These are phyloP conservation scores for Lophius americanus DNA, from an alignment of 2,797 vertebrate species.

Conservation along the genomic window DNA sequence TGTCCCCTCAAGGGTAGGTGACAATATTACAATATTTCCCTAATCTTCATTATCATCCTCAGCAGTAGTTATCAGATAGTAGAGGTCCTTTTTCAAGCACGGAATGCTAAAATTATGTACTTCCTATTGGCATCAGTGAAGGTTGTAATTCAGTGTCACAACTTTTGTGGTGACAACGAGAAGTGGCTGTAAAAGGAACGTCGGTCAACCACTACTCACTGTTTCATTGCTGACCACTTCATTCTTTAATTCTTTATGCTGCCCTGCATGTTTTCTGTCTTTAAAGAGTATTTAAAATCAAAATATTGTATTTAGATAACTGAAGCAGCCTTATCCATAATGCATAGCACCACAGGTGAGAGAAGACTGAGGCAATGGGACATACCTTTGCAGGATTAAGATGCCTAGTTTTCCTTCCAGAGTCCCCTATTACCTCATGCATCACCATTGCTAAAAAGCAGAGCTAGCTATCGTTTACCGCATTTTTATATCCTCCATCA, in stretches of 20 bases:
- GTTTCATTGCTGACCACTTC: neutral
- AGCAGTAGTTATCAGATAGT: no score
- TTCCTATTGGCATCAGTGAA: no score
- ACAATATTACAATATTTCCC: no score
- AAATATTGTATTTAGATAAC: conserved; percentile 7
- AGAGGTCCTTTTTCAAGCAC: no score
- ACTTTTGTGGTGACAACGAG: no score
- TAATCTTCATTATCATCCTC: no score
- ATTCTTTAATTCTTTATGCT: neutral
- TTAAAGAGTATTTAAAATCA: conserved; percentile 23
- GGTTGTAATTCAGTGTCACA: no score
- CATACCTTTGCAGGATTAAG: conserved; percentile 15
- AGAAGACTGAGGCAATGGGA: conserved; percentile 1
- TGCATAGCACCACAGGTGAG: neutral
- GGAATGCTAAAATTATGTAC: no score
- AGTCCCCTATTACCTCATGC: neutral
- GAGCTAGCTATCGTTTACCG: conserved; percentile 54
- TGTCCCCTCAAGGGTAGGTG: conserved; percentile 93
- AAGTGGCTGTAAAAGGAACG: neutral
- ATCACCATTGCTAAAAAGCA: conserved; percentile 12
- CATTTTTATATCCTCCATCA: conserved; percentile 40
- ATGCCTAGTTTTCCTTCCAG: conserved; percentile 15
- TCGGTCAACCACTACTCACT: conserved; percentile 12
- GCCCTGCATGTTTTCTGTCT: neutral
- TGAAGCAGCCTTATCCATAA: conserved; percentile 24